phyloP scores from a whole-genome alignment of 1,140 invertebrate genomes.

The Globodera ellingtonae region DNA sequence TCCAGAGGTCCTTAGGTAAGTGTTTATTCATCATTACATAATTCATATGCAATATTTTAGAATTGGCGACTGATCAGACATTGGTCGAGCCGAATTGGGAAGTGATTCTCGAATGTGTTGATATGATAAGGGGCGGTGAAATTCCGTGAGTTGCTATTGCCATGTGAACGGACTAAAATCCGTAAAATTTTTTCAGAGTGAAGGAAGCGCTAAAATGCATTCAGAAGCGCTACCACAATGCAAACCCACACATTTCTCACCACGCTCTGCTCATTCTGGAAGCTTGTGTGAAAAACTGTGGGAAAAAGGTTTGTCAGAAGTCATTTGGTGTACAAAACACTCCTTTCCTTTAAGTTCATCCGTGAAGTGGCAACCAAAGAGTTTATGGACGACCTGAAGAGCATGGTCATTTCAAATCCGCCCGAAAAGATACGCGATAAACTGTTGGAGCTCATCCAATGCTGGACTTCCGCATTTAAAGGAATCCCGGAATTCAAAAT shows the following conservation, averaged over 20 bases:
- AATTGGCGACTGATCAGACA: constrained; percentile 58
- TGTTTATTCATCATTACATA: constrained; percentile 5
- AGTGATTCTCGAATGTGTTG: constrained; percentile 60
- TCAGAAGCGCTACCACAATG: constrained; percentile 54
- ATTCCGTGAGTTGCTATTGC: constrained; percentile 49
- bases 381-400: constrained; percentile 91
- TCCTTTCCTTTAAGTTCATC: constrained; percentile 73
- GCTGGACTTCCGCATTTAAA: constrained; percentile 93
- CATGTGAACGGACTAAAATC: not conserved
- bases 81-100: constrained; percentile 64
- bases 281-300: constrained; percentile 97
- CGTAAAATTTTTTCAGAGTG: constrained; percentile 46
- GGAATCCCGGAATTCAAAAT: constrained; percentile 85
- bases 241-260: constrained; percentile 62
- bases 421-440: constrained; percentile 73
- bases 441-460: constrained; percentile 89
- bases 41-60: constrained; percentile 41
- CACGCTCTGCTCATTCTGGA: constrained; percentile 76
- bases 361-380: constrained; percentile 87
- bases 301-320: constrained; percentile 66
- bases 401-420: constrained; percentile 50
- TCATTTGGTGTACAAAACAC: not conserved
- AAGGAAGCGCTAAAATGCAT: constrained; percentile 57
- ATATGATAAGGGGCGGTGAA: constrained; percentile 58
- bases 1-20: constrained; percentile 40